Evolutionary conservation across 2,797 vertebrate species (phyloP).

Genomic region (Rhadinocentrus ornatus): DNA sequence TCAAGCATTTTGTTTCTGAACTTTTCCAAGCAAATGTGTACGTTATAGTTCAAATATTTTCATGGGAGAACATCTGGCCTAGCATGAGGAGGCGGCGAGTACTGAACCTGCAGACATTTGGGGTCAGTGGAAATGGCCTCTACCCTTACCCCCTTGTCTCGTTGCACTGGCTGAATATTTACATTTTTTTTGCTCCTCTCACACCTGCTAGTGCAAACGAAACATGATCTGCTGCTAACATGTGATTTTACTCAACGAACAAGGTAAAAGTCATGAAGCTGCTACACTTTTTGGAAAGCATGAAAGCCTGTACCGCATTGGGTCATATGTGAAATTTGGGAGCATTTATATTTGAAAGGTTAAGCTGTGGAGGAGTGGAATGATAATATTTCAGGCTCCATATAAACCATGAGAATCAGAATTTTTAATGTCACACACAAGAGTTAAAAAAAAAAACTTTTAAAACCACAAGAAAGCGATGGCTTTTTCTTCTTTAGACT

Average conservation of each 20-base stretch:
- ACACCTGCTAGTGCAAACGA: conserved; percentile 77
- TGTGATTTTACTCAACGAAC: conserved; percentile 39
- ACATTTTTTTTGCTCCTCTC: conserved; percentile 61
- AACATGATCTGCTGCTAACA: conserved; percentile 48
- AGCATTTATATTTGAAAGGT: conserved; percentile 3
- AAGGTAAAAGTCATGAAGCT: conserved; percentile 1
- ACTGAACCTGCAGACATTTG: conserved; percentile 57
- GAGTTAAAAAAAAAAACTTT: background rate
- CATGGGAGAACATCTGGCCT: conserved; percentile 77
- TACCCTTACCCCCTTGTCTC: conserved; percentile 28
- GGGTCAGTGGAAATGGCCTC: conserved; percentile 73
- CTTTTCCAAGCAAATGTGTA: conserved; percentile 10
- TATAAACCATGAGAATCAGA: background rate
- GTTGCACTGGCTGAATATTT: conserved; percentile 69
- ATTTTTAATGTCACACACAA: background rate
- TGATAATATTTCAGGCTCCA: background rate
- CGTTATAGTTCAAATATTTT: conserved; percentile 14
- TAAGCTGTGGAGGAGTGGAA: background rate
- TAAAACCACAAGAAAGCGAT: background rate
- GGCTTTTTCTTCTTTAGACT: background rate
- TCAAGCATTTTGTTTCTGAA: conserved; percentile 16
- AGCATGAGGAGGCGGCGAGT: conserved; percentile 36
- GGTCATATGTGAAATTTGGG: background rate
- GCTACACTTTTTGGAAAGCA: background rate
- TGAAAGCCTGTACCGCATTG: conserved; percentile 8